Evolutionary conservation across 1,140 invertebrate species (phyloP), one percentile per base, ranked within the genome.

Genomic region (Halictus rubicundus): DNA sequence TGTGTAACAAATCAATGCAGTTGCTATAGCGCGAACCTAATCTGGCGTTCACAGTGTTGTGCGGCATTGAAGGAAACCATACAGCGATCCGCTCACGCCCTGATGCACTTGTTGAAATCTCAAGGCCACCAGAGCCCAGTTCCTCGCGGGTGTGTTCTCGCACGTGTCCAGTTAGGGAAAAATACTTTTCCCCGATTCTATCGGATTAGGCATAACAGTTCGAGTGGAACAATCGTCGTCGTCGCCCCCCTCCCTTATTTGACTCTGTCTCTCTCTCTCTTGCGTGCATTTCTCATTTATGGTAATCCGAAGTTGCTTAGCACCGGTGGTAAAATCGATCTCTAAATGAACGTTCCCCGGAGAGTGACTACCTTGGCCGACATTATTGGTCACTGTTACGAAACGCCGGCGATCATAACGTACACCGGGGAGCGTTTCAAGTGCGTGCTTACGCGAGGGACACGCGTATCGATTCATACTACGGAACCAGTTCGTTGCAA

Each of bases 291-390:
- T 52, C 46, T 32, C 42, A 7, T 54, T 74, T 54, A 54, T 39
- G 46, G 46, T 16, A 54, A 25, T 7, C 19, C 14, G 37, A 54
- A 39, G 46, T 39, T 42, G 16, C 39, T 7, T 21, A 9, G 16
- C 46, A 6, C 0, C 46, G 27, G 16, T 32, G 16, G 2, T 4
- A 25, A 32, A 54, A 66, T 74, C 63, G 42, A 66, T 66, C 61
- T 57, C 21, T n/a, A 39, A 74, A 66, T 74, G 32, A 42, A 74
- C 61, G 42, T 25, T 42, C 23, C 42, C 7, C 6, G 19, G 19
- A n/a, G 71, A 23, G 21, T 4, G 8, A 54, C 5, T 21, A 54
- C 72, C 63, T 74, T 74, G 72, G 46, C 72, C 72, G 72, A 74
- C 21, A 74, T 63, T 52, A 54, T 74, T 7, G 70, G 39, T 23